phyloP scores from a whole-genome alignment of 2,888 invertebrate genomes.

The Dicyrtomina minuta region DNA sequence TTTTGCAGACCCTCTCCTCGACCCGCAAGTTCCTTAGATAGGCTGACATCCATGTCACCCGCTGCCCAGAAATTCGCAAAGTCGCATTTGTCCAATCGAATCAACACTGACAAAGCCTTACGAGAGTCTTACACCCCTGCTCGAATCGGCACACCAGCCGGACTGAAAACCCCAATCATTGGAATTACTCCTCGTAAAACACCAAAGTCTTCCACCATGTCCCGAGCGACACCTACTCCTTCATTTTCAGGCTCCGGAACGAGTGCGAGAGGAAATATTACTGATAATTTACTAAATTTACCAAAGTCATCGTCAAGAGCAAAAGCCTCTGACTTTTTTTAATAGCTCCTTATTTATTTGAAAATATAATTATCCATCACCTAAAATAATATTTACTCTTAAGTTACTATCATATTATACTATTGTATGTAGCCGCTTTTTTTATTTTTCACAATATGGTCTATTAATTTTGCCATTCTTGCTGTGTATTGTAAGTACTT shows the following conservation, averaged over 20 bases:
- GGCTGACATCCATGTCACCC: slow-evolving; percentile 89
- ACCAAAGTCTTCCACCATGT: no score
- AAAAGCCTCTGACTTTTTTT: slow-evolving; percentile 79
- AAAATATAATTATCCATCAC: no score
- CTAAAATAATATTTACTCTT: no score
- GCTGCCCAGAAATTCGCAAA: slow-evolving; percentile 87
- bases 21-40: slow-evolving; percentile 67
- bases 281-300: slow-evolving; percentile 81
- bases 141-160: slow-evolving; percentile 55
- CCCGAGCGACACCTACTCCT: not conserved
- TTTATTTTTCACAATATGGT: no score
- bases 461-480: no score
- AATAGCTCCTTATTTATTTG: no score
- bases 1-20: slow-evolving; percentile 62
- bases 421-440: no score
- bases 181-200: slow-evolving; percentile 53
- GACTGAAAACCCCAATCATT: slow-evolving; percentile 48
- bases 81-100: slow-evolving; percentile 64
- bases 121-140: slow-evolving; percentile 64
- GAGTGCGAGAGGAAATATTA: slow-evolving; percentile 60
- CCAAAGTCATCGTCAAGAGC: slow-evolving; percentile 64
- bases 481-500: no score
- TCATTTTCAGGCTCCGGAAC: slow-evolving; percentile 8
- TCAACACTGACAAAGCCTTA: slow-evolving; percentile 61
- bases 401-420: no score